Base-by-base conservation (phyloP, 2,888 invertebrate species). In the Orchestes rusci region DNA sequence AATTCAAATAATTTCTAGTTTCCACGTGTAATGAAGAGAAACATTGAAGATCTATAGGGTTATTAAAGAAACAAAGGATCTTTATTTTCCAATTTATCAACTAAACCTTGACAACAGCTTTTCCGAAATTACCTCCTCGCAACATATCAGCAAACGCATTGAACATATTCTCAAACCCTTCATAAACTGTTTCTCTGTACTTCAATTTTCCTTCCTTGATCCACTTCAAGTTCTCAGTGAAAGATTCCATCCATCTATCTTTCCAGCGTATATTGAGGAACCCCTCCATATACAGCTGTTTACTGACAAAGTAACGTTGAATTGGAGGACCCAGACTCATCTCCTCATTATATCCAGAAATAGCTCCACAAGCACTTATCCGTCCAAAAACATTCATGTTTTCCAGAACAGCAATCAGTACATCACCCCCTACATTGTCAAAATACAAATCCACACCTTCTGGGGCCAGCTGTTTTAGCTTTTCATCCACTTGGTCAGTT, bases 361-460 rank as follows among this genome's bases (percentile, higher is more conserved):
- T 81, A 2, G 79, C 73, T 15, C 84, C 84, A 61, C 83, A 84
- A 5, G 81, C 75, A 8, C 81, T 73, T n/a, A 84, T 70, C 48
- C 84, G 70, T 5, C 84, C 84, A 56, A 69, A 73, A 35, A 61
- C 59, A 50, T 78, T 82, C 84, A 84, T 84, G 45, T 74, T 71
- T 48, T 68, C 69, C 45, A 83, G 70, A 20, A 84, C 76, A 8
- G 66, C 71, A 13, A 73, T 72, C 45, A 80, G 78, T 42, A 83
- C 75, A 59, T 79, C 77, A 31, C 84, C 84, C 16, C 84, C 84
- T 29, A 38, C 85, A 64, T 85, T 86, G 61, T 86, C 86, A 60
- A 84, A 86, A 58, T 81, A 86, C 58, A 82, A 80, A 59, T 86
- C 83, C 0, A 85, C 66, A 2, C 84, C 84, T 16, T 79, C 68